Evolutionary conservation across 2,797 vertebrate genomes (phyloP).

Genomic region (Lepilemur ruficaudatus): DNA sequence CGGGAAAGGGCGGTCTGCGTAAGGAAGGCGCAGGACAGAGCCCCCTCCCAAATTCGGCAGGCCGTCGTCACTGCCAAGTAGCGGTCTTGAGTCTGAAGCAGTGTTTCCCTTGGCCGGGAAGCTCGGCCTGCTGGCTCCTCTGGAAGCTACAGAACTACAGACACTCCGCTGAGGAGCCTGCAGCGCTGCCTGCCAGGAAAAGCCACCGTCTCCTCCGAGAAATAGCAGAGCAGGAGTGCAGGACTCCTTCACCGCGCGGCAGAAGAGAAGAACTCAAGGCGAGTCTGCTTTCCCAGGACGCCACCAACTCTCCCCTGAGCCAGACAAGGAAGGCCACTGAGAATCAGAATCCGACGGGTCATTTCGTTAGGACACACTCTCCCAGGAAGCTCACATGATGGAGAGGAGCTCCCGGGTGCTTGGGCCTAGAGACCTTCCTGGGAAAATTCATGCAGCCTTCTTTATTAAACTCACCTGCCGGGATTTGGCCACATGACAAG

Average conservation of each 20-base stretch:
- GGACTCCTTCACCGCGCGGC: slow-evolving; percentile 59
- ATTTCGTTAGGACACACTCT: neutral
- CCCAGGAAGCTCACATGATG: neutral
- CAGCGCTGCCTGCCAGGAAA: slow-evolving; percentile 82
- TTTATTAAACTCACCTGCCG: neutral
- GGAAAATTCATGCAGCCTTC: neutral
- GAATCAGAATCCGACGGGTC: neutral
- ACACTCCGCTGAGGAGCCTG: slow-evolving; percentile 80
- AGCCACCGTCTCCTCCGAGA: slow-evolving; percentile 80
- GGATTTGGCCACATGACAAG: neutral
- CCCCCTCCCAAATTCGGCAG: slow-evolving; percentile 64
- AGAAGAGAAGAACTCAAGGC: slow-evolving; percentile 54
- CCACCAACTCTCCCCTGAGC: neutral
- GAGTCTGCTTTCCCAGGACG: slow-evolving; percentile 67
- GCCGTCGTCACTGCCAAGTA: slow-evolving; percentile 74
- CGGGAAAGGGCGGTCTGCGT: slow-evolving; percentile 10
- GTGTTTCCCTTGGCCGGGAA: slow-evolving; percentile 85
- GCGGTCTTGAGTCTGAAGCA: slow-evolving; percentile 77
- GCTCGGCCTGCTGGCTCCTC: slow-evolving; percentile 81
- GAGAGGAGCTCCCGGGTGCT: neutral
- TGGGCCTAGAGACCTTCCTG: neutral
- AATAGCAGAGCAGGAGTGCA: slow-evolving; percentile 67
- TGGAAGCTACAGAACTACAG: slow-evolving; percentile 74
- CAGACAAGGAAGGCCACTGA: neutral
- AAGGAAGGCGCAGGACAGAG: slow-evolving; percentile 29